phyloP scores from a whole-genome alignment of 2,113 vertebrate genomes.

The Tyrannus savana region DNA sequence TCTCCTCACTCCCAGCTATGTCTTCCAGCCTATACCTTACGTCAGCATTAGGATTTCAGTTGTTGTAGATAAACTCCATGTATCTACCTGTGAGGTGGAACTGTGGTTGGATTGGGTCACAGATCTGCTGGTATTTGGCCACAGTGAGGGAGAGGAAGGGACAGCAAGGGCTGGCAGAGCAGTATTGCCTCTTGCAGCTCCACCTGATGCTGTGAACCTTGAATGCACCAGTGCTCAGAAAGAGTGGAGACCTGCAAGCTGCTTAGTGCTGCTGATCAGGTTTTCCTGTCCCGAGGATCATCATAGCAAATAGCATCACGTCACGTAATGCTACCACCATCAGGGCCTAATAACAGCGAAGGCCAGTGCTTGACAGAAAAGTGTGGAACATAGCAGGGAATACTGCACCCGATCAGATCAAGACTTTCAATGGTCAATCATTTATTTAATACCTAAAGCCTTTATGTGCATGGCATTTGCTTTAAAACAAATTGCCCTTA shows the following conservation, averaged over 20 bases:
- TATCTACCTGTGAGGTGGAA: neutral
- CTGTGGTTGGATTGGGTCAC: accelerated
- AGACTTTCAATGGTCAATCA: neutral
- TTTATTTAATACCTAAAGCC: neutral
- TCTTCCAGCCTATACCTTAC: neutral
- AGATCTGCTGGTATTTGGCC: neutral
- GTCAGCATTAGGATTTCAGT: neutral
- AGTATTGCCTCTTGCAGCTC: neutral
- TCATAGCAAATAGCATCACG: accelerated
- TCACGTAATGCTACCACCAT: neutral
- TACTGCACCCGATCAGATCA: neutral
- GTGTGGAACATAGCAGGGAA: neutral
- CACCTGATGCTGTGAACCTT: neutral
- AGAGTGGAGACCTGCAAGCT: neutral
- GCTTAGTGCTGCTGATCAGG: neutral
- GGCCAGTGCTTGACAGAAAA: neutral
- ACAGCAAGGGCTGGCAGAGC: neutral
- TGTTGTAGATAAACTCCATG: neutral
- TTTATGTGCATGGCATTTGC: neutral
- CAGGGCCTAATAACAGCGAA: neutral
- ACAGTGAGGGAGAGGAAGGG: neutral
- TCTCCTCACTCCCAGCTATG: neutral
- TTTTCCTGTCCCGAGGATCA: neutral
- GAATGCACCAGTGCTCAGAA: neutral
- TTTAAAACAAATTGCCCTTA: neutral